These are phyloP conservation scores for Cottus gobio DNA, from an alignment of 2,113 vertebrate species.

Conservation along the genomic window DNA sequence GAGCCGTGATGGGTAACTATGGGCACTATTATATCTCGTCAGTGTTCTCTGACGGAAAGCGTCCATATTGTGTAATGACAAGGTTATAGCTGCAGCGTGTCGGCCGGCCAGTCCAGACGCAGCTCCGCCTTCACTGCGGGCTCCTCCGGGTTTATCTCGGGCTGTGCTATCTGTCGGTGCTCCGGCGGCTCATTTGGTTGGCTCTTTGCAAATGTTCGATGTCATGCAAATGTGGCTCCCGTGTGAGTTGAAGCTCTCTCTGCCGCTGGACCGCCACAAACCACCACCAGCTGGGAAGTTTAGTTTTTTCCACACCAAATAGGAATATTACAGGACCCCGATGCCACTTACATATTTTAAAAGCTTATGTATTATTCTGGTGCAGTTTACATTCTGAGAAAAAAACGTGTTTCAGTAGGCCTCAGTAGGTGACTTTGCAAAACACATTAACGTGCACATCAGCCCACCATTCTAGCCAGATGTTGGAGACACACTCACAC, in stretches of 20 bases:
- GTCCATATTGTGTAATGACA: conserved; percentile 42
- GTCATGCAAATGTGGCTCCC: conserved; percentile 67
- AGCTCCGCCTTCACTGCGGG: conserved; percentile 43
- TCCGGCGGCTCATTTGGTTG: conserved; percentile 73
- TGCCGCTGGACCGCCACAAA: not conserved
- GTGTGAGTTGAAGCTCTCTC: conserved; percentile 30
- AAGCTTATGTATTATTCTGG: not conserved
- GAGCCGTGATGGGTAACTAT: conserved; percentile 12
- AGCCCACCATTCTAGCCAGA: not conserved
- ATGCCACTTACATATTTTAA: not conserved
- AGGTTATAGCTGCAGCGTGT: not conserved
- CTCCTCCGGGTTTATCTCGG: conserved; percentile 37
- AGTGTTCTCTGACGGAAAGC: conserved; percentile 61
- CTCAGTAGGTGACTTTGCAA: conserved; percentile 19
- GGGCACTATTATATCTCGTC: conserved; percentile 31
- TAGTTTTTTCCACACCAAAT: not conserved
- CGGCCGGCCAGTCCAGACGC: not conserved
- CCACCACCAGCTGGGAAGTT: conserved; percentile 27
- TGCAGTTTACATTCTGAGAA: not conserved
- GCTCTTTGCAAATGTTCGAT: conserved; percentile 71
- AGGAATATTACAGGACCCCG: not conserved
- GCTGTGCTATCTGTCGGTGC: conserved; percentile 38
- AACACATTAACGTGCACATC: not conserved
- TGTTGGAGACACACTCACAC: conserved; percentile 18
- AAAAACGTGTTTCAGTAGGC: not conserved